phyloP scores from a whole-genome alignment of 1,140 invertebrate genomes.

The Augochlora pura region DNA sequence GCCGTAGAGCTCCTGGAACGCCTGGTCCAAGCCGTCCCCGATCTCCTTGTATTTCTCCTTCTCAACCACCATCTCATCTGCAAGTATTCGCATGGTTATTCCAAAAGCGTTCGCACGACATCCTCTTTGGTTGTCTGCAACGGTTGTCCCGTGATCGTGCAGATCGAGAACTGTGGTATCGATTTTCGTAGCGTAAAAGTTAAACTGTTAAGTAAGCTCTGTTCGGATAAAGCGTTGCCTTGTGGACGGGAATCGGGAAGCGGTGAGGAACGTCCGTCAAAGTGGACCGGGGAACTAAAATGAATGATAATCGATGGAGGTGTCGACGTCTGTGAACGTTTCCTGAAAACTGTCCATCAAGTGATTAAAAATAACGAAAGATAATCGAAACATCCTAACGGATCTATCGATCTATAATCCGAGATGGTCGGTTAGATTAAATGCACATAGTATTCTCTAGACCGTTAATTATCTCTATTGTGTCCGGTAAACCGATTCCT shows the following conservation, averaged over 20 bases:
- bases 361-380: no score
- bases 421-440: no score
- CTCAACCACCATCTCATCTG: constrained; percentile 99
- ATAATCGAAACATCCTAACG: no score
- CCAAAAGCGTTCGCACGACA: not conserved
- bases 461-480: no score
- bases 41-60: constrained; percentile 99
- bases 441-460: no score
- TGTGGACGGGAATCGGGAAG: not conserved
- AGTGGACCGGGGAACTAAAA: no score
- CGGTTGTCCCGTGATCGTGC: not conserved
- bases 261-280: no score
- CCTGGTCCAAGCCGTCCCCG: constrained; percentile 98
- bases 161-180: not conserved
- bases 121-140: not conserved
- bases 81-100: constrained; percentile 75
- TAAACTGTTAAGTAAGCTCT: not conserved
- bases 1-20: constrained; percentile 97
- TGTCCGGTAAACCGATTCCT: no score
- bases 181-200: not conserved
- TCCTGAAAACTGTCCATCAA: no score
- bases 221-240: not conserved
- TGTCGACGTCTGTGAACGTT: no score
- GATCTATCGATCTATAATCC: no score
- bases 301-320: no score